A percentile compares a stretch with the other conserved stretches of the same genome.
Conservation (phyloP, 2,797 vertebrate genomes). For the Cuculus canorus region DNA sequence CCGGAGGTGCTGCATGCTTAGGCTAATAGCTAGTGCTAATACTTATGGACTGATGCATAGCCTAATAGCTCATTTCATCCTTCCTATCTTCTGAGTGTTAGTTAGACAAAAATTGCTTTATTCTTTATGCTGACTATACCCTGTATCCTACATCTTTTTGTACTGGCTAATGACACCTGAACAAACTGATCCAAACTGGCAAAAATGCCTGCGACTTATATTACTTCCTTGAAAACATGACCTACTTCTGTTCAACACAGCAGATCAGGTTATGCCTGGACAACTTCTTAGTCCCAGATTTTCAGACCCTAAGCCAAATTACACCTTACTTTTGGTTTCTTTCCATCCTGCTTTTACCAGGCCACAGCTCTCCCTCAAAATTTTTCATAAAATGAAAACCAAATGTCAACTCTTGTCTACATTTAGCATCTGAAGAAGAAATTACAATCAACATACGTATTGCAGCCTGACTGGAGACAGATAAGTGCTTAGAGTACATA, state of each 20-base stretch:
- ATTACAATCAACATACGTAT: background rate
- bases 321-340: background rate
- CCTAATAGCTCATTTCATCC: background rate
- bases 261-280: background rate
- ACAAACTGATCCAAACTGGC: background rate
- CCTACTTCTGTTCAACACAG: background rate
- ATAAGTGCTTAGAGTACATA: background rate
- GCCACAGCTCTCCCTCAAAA: background rate
- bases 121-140: background rate
- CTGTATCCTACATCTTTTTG: background rate
- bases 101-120: background rate
- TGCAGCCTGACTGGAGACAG: background rate
- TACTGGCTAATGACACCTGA: background rate
- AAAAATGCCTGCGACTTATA: background rate
- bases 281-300: background rate
- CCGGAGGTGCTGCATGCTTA: accelerated
- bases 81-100: background rate
- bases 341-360: background rate
- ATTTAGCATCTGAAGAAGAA: background rate
- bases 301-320: background rate
- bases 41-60: background rate
- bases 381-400: background rate
- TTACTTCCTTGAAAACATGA: background rate
- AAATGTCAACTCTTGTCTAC: background rate
- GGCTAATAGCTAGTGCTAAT: background rate